A percentile compares a stretch with the other conserved stretches of the same genome.
phyloP scores from a whole-genome alignment of 2,797 vertebrate species.

The Dromococcyx pavoninus region DNA sequence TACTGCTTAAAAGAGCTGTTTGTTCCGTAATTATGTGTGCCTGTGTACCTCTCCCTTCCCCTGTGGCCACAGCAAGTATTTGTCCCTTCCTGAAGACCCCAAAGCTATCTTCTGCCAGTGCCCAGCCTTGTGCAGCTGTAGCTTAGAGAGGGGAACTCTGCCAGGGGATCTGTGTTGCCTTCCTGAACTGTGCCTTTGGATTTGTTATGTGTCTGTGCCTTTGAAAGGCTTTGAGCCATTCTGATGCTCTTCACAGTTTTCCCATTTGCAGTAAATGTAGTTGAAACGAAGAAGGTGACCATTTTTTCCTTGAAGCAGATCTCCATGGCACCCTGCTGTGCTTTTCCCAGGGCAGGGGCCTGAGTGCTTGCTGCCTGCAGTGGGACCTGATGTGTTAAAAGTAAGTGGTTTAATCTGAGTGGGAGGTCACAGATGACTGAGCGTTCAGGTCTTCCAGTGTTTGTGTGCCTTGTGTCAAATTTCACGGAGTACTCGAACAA shows the following conservation, averaged over 20 bases:
- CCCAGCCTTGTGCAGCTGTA: not conserved
- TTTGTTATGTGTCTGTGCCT: not conserved
- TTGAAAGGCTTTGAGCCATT: not conserved
- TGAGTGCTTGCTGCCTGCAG: not conserved
- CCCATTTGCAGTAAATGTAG: not conserved
- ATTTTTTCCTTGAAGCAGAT: not conserved
- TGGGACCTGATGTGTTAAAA: not conserved
- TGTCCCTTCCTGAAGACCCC: not conserved
- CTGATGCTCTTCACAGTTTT: not conserved
- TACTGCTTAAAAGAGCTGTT: not conserved
- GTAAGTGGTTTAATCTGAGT: not conserved
- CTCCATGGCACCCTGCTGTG: rapidly evolving
- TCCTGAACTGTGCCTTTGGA: not conserved
- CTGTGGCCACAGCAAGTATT: not conserved
- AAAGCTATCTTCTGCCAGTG: not conserved
- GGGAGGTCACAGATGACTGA: conserved; percentile 7
- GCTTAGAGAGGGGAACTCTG: not conserved
- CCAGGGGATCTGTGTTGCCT: not conserved
- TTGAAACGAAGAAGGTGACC: not conserved
- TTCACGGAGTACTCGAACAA: not conserved
- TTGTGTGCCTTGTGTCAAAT: not conserved
- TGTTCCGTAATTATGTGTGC: not conserved
- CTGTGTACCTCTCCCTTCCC: not conserved
- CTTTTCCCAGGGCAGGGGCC: not conserved
- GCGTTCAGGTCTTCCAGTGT: not conserved